Base-by-base conservation (phyloP, 2,797 vertebrate genomes). In the Sorex maritimensis region DNA sequence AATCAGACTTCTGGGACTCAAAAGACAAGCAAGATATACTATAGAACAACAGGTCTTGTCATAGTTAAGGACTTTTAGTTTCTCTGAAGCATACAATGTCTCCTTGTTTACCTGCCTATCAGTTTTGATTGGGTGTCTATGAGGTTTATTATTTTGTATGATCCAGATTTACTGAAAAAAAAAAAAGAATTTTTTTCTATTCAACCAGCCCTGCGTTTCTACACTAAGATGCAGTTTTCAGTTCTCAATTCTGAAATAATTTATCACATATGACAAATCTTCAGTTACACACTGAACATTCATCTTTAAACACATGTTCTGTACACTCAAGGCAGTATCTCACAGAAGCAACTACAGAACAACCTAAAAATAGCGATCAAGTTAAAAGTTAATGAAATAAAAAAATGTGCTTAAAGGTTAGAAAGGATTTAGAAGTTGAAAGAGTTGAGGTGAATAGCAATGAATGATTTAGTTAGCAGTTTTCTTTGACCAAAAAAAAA, bases 391-490 rank as follows among this genome's bases (percentile, higher is more conserved):
- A 68, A 93, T 44, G 23, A 61, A 92, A 10, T 38, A 3, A 63
- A 1, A 21, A 21, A 74, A 86, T 67, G n/a, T 28, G 69, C 93
- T 91, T 77, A 86, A 21, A 94, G 92, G 28, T 41, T 81, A 91
- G 69, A 83, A 61, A 86, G 23, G 44, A 92, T 89, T 94, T 93
- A 80, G 71, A 24, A 72, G 44, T 30, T 49, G 83, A 80, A 55
- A 86, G 95, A 80, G 14, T 55, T 69, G 19, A 95, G 84, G 52
- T 94, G 81, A 89, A 84, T n/a, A 89, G 8, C 92, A 89, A 92
- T 95, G 82, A 97, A 97, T 96, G 94, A 95, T 97, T 97, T 85
- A 96, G 86, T 78, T 82, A 49, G 74, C 30, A 44, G 38, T 97
- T 97, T 49, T 78, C 61, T 90, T 93, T 94, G 79, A 74, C 77